A percentile compares a stretch with the other conserved stretches of the same genome.
phyloP scores from a whole-genome alignment of 2,888 invertebrate species.

The Agapostemon virescens region DNA sequence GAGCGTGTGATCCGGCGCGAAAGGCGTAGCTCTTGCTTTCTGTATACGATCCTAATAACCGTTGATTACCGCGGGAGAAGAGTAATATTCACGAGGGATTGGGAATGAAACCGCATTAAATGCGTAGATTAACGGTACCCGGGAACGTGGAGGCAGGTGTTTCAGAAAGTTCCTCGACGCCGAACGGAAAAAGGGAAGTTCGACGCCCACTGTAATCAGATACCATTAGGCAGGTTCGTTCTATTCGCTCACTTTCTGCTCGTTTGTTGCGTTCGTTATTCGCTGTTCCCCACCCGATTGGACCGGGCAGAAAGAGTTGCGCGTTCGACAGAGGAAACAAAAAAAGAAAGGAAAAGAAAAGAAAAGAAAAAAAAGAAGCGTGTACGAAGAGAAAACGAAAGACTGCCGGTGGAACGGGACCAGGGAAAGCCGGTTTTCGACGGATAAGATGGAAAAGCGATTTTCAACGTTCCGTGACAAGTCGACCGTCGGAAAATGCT shows the following conservation, averaged over 20 bases:
- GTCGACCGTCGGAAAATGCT: neutral
- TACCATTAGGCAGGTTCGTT: slow-evolving; percentile 34
- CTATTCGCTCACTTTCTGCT: slow-evolving; percentile 43
- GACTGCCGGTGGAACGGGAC: neutral
- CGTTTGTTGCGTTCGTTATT: neutral
- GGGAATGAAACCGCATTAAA: slow-evolving; percentile 50
- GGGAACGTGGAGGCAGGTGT: slow-evolving; percentile 48
- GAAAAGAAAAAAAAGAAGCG: neutral
- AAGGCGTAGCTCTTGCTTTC: slow-evolving; percentile 58
- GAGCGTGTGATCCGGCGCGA: slow-evolving; percentile 15
- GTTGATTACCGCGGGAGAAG: slow-evolving; percentile 48
- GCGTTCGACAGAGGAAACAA: neutral
- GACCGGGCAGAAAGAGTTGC: neutral
- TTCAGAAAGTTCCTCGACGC: slow-evolving; percentile 32
- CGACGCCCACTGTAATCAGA: slow-evolving; percentile 45
- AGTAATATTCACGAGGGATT: slow-evolving; percentile 49
- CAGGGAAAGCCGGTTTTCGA: slow-evolving; percentile 37
- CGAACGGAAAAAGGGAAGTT: slow-evolving; percentile 30
- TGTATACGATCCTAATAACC: slow-evolving; percentile 55
- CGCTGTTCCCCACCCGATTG: neutral
- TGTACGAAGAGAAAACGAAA: neutral
- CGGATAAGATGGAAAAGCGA: neutral
- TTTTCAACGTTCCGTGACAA: slow-evolving; percentile 27
- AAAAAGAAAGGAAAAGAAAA: neutral
- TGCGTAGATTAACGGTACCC: slow-evolving; percentile 54